Evolutionary conservation across 2,797 vertebrate genomes (phyloP), one percentile per base, ranked within the genome.

Genomic region (Siniperca scherzeri): DNA sequence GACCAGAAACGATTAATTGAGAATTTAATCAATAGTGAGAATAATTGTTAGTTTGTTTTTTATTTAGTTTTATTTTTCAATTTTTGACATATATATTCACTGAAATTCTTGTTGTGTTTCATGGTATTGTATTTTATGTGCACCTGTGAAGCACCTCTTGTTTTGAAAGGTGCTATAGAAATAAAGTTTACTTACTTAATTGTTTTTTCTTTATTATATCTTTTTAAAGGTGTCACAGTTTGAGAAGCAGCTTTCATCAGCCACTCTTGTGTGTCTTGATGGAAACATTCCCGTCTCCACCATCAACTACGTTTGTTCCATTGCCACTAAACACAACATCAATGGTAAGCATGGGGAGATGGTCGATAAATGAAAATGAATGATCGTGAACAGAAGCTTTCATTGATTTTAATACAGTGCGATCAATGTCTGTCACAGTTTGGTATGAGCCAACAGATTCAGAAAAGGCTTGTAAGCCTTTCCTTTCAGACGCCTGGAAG

Each of bases 381-480:
- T 65, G 8, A 68, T 17, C 2, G 7, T 27, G 9, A 57, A 61
- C 7, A 50, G 12, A 69, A 27, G 22, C n/a, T 75, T 53, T 67
- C 1, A 42, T 69, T 77, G 36, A 69, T 74, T 84, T 68, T 77
- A 61, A 87, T 21, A 11, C n/a, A 22, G 70, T 70, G 22, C 19
- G 38, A 17, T 69, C 33, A 30, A 21, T 87, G 36, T 88, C 60
- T 91, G 61, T 85, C 65, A 79, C 93, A 99, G 97, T 99, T 88
- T 98, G 97, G 95, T 99, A 96, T 44, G 97, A 99, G 91, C 97
- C 98, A 1, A 98, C 98, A 1, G 96, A 98, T 91, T 89, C 93
- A 83, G 95, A 96, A 85, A 98, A 97, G 84, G 97, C 97, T 30
- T 92, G 94, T 25, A 98, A 98, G 92, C 97, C 98, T 0, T 99